Conservation (phyloP, 2,113 vertebrate species). For the Manacus vitellinus region DNA sequence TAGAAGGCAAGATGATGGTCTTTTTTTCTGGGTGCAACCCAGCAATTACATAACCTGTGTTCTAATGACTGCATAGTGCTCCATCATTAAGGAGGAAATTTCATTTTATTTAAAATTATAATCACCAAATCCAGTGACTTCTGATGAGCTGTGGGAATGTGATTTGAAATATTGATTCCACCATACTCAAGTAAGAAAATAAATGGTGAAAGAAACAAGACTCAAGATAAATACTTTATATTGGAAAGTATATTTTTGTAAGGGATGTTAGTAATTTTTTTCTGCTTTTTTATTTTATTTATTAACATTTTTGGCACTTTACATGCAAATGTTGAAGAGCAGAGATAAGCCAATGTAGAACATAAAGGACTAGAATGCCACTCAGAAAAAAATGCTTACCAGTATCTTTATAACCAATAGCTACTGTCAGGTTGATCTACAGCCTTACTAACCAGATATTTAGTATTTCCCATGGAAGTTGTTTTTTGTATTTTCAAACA, state of each 20-base stretch:
- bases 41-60: neutral
- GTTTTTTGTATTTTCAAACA: neutral
- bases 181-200: neutral
- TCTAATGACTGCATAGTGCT: neutral
- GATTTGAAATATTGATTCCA: slow-evolving; percentile 14
- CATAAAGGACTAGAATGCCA: neutral
- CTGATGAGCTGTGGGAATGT: neutral
- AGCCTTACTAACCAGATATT: neutral
- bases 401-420: neutral
- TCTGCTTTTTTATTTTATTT: neutral
- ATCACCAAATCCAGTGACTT: neutral
- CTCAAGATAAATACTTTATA: neutral
- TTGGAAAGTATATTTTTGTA: neutral
- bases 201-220: neutral
- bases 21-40: neutral
- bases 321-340: neutral
- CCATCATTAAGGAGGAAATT: neutral
- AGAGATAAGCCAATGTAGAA: neutral
- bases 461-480: neutral
- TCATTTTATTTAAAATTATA: slow-evolving; percentile 34
- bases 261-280: neutral
- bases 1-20: neutral
- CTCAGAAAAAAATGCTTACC: neutral
- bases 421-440: neutral
- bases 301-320: neutral